Evolutionary conservation across 2,113 vertebrate species (phyloP), one percentile per base, ranked within the genome.

Genomic region (Macroglossus sobrinus): DNA sequence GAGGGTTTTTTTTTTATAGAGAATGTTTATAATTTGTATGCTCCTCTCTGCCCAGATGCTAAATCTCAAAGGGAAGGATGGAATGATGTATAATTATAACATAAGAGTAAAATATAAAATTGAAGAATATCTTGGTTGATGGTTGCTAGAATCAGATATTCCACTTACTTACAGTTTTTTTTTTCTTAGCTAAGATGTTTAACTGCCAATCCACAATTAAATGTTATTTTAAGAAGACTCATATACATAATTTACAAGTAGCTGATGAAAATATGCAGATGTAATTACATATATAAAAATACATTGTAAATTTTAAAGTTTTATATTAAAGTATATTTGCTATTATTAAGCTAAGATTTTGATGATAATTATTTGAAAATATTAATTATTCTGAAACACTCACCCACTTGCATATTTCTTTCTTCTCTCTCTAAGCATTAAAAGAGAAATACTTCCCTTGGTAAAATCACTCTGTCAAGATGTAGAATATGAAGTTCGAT

Each of bases 401-500:
- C 13, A 72, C 11, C 19, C 43, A 94, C 82, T 91, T 91, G 21
- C 33, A 33, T 92, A 0, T 96, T 97, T 63, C 9, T 93, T 85
- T 88, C 33, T 4, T 15, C 88, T 90, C 24, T 13, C 87, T 95
- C 95, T 97, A 97, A 99, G 99, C 96, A 98, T 99, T 97, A 99
- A 99, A 98, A 99, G 99, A 97, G 99, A 99, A 96, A 98, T 99
- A 97, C 98, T 99, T 97, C 99, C 99, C 0, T 81, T 99, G 98
- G 99, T 99, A 96, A 99, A 99, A 95, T 99, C 99, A 50, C 98
- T 99, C 74, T 99, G 99, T 98, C 99, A 99, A 97, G 99, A 99
- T 80, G 98, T 98, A 86, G 99, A 99, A 94, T 99, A 99, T 59
- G 99, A 99, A 98, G 99, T 99, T 72, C 99, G 99, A 97, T 99